Evolutionary conservation across 2,797 vertebrate species (phyloP), one percentile per base, ranked within the genome.

Genomic region (Pitangus sulphuratus): DNA sequence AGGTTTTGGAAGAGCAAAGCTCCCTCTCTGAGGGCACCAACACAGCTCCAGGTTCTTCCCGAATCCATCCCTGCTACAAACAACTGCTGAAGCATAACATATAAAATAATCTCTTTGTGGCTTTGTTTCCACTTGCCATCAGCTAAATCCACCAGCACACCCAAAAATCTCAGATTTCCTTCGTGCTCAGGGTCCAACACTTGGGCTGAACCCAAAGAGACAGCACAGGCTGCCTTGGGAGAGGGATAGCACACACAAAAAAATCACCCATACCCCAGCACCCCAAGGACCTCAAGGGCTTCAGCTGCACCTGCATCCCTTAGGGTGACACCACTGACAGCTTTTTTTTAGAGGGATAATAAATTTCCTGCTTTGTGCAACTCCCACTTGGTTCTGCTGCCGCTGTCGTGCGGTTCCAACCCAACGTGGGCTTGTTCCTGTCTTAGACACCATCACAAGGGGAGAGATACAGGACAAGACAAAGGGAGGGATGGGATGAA

Each of bases 341-440:
- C 26, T 21, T 12, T 26, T 45, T 61, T 70, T 69, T 19, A 44
- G 50, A 37, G 21, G 40, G 64, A 85, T 30, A 58, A 83, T 30
- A 69, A 61, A 91, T 58, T 83, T 74, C 92, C 82, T 31, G 3
- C 71, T 93, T 58, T 8, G 45, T 77, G 84, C 94, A 89, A 40
- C 62, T 79, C 84, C 60, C 88, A 17, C 64, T 82, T 81, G 51
- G 93, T 78, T 84, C 94, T 81, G 80, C 89, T 92, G 91, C 69
- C 64, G 53, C 71, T 62, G 82, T 79, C 4, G 65, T 75, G 93
- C 64, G 80, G 56, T 95, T 86, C 89, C 84, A 64, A 45, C 25
- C 78, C 77, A 33, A 60, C 53, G 69, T 95, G 92, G 95, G 92
- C 86, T 92, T 78, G 61, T 91, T 96, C 88, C 88, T 48, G 74